Evolutionary conservation across 2,113 vertebrate species (phyloP).

Genomic region (Daphoenositta chrysoptera): DNA sequence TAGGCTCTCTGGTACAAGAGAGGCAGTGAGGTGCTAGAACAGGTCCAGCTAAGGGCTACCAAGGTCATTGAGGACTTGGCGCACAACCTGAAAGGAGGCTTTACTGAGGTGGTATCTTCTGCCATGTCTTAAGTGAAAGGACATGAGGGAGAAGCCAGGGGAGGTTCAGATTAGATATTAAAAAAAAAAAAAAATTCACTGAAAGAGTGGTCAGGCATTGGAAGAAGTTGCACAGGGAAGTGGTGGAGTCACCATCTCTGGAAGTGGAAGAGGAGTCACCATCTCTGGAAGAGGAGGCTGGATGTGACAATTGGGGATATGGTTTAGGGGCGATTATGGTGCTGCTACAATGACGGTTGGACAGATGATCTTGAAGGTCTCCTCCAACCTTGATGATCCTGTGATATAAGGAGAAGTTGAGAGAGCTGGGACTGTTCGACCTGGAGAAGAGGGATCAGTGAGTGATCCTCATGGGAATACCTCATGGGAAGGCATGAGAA

Average conservation of each 20-base stretch:
- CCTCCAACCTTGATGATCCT: background rate
- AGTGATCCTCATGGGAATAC: background rate
- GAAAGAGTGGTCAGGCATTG: background rate
- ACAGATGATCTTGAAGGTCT: background rate
- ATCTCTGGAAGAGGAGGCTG: background rate
- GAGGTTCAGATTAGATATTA: background rate
- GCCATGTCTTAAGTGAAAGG: background rate
- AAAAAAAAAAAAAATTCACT: background rate
- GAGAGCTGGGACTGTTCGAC: background rate
- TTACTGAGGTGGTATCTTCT: background rate
- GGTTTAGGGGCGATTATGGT: background rate
- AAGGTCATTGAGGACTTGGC: background rate
- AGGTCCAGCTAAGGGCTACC: background rate
- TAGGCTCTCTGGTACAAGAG: background rate
- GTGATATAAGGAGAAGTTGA: background rate
- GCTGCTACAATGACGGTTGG: fast-evolving
- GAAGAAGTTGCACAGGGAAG: background rate
- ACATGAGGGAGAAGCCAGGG: background rate
- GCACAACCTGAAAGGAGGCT: background rate
- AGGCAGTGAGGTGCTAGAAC: background rate
- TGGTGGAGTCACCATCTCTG: background rate
- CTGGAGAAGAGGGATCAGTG: background rate
- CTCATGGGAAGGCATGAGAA: background rate
- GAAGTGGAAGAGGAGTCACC: background rate
- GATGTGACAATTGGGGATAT: background rate